Conservation (phyloP, 2,797 vertebrate genomes). For the Alectoris magna region DNA sequence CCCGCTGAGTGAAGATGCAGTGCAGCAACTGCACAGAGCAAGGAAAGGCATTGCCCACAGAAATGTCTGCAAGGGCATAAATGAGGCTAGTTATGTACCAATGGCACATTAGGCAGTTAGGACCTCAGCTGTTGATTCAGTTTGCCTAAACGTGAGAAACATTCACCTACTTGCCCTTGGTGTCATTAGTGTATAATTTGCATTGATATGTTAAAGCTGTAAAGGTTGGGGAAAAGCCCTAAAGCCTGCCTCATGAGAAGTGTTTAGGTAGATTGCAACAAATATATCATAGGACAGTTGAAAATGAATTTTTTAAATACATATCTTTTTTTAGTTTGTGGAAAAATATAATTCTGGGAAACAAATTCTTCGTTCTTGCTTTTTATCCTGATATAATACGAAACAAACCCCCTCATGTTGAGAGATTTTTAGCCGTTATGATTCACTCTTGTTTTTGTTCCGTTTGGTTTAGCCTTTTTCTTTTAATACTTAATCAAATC, state of each 20-base stretch:
- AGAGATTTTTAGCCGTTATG: conserved; percentile 23
- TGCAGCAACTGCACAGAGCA: background rate
- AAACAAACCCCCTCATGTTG: background rate
- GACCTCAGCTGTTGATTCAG: background rate
- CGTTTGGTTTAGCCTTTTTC: conserved; percentile 29
- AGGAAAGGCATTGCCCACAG: background rate
- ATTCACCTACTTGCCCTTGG: background rate
- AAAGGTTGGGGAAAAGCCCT: background rate
- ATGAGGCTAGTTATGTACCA: background rate
- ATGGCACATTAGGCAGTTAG: background rate
- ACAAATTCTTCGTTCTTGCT: background rate
- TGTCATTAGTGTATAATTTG: background rate
- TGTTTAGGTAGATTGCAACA: background rate
- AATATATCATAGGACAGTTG: background rate
- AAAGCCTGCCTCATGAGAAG: background rate
- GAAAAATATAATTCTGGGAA: background rate
- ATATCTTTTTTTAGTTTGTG: background rate
- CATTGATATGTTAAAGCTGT: background rate
- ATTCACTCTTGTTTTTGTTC: conserved; percentile 39
- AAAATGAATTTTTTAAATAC: background rate
- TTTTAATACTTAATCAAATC: conserved; percentile 53
- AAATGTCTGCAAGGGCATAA: background rate
- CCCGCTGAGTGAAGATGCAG: background rate
- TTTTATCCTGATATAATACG: background rate
- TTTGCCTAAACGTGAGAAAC: background rate